phyloP scores from a whole-genome alignment of 1,140 invertebrate species.

The Pseudomyrmex concolor region DNA sequence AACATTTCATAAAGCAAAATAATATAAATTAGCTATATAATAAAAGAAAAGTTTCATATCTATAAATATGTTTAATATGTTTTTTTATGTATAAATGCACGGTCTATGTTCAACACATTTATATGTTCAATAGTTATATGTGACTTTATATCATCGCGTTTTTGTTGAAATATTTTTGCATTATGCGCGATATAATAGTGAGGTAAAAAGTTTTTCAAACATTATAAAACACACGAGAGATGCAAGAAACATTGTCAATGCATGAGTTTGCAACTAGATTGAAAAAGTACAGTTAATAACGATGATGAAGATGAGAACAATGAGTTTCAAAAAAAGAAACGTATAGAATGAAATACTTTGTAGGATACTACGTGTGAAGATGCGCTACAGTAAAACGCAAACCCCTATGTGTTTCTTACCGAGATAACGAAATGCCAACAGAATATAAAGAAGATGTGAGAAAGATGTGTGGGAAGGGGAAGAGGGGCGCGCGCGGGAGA shows the following conservation, averaged over 20 bases:
- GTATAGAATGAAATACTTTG: constrained; percentile 40
- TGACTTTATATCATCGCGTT: not conserved
- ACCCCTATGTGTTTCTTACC: constrained; percentile 73
- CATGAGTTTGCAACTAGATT: constrained; percentile 40
- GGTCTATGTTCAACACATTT: constrained; percentile 13
- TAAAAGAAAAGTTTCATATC: not conserved
- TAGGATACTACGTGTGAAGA: constrained; percentile 59
- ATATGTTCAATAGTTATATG: not conserved
- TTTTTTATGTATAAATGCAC: not conserved
- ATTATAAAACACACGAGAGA: constrained; percentile 1
- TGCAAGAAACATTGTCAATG: constrained; percentile 1
- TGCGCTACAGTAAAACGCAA: constrained; percentile 76
- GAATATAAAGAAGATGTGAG: constrained; percentile 63
- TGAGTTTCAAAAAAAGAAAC: constrained; percentile 67
- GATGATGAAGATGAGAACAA: constrained; percentile 51
- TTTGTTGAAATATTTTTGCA: constrained; percentile 13
- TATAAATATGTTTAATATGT: constrained; percentile 1
- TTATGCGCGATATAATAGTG: constrained; percentile 22
- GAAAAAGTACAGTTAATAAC: constrained; percentile 66
- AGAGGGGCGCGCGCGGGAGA: constrained; percentile 58
- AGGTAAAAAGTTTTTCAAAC: not conserved
- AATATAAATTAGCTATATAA: constrained; percentile 3
- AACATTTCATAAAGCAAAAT: not conserved
- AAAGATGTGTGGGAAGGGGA: constrained; percentile 45
- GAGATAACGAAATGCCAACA: constrained; percentile 66